Conservation (phyloP, 2,113 vertebrate species). For the Camelus dromedarius region DNA sequence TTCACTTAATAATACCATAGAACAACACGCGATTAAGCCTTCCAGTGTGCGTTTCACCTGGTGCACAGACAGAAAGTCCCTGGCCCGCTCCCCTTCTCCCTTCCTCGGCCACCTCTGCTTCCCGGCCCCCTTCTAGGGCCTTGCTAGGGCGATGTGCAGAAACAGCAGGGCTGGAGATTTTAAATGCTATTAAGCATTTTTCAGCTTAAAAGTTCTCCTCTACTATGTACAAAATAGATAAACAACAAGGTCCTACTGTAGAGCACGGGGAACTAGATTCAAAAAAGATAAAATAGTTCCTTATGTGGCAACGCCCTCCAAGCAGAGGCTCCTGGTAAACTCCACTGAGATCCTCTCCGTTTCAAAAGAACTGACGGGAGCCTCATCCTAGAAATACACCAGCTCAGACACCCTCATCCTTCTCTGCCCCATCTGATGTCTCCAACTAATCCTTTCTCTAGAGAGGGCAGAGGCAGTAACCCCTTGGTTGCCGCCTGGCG, state of each 20-base stretch:
- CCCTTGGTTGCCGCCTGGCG: constrained; percentile 62
- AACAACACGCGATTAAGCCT: constrained; percentile 71
- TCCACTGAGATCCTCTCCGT: neutral
- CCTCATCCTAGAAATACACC: constrained; percentile 51
- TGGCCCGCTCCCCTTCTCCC: rapidly evolving
- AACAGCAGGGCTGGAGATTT: constrained; percentile 17
- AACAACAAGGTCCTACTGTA: no score
- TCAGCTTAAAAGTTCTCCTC: constrained; percentile 14
- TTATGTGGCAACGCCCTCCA: neutral
- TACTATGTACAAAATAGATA: neutral
- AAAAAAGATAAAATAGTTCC: no score
- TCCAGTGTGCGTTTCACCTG: constrained; percentile 66
- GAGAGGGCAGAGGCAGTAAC: constrained; percentile 42
- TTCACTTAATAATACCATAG: constrained; percentile 80
- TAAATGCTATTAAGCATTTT: constrained; percentile 45
- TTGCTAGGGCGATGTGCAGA: neutral
- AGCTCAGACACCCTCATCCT: constrained; percentile 45
- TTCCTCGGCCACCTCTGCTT: neutral
- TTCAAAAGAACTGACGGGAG: constrained; percentile 61
- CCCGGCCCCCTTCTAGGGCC: neutral
- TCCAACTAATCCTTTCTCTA: constrained; percentile 44
- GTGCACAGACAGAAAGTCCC: constrained; percentile 1
- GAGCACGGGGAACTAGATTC: no score
- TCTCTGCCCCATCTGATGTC: constrained; percentile 22
- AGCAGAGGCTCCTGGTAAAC: neutral